phyloP scores from a whole-genome alignment of 1,140 invertebrate species.

The Bilobella aurantiaca region DNA sequence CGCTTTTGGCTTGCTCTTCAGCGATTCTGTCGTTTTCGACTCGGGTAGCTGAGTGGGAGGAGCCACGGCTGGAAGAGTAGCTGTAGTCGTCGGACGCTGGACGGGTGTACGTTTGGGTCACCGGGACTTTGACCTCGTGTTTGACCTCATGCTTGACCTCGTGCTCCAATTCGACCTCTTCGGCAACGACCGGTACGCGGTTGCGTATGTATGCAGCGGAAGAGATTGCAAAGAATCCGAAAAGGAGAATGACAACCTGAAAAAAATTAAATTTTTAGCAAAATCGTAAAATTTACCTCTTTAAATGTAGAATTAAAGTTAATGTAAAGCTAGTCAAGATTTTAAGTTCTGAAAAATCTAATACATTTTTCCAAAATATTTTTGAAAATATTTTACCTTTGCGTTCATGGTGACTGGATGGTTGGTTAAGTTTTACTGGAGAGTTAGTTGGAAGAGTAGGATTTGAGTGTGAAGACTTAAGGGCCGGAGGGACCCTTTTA shows the following conservation, averaged over 20 bases:
- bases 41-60: neutral
- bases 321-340: neutral
- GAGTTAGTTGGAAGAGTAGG: neutral
- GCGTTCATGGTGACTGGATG: neutral
- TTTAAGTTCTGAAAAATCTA: neutral
- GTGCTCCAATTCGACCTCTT: neutral
- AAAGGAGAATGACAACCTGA: neutral
- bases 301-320: neutral
- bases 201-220: neutral
- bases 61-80: neutral
- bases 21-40: conserved; percentile 15
- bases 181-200: neutral
- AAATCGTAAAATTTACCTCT: neutral
- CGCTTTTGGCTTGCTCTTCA: conserved; percentile 36
- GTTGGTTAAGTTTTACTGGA: neutral
- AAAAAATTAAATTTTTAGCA: neutral
- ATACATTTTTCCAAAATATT: neutral
- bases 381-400: neutral
- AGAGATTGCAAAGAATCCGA: neutral
- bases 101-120: neutral
- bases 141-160: neutral
- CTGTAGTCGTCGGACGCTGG: neutral
- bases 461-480: neutral
- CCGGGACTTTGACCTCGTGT: neutral
- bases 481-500: neutral